Base-by-base conservation (phyloP, 1,140 invertebrate genomes). In the Cydia amplana region DNA sequence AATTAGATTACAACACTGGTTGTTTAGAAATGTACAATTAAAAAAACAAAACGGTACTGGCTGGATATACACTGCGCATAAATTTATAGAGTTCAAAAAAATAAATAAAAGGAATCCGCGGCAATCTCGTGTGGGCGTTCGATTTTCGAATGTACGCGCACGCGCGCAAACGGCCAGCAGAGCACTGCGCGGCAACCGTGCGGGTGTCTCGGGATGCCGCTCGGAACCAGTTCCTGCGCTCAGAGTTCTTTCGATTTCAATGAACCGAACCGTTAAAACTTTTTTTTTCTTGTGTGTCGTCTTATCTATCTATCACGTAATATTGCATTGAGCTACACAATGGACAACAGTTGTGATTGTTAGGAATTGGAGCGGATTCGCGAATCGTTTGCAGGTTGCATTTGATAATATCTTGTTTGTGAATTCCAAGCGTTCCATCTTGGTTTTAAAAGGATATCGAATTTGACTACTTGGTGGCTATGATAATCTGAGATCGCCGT, bases 231-330 rank as follows among this genome's bases (percentile, higher is more conserved):
- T 91, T 89, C 85, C 83, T 84, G 84, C 85, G 84, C 84, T 89
- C 82, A 77, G 77, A 75, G 80, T 82, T 79, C 86, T 91, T 90
- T 91, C 85, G 87, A 86, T 93, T 91, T 91, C 88, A 90, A 90
- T 93, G 88, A 93, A 93, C 91, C 90, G 90, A 93, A 93, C 91
- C 90, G 90, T 91, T 91, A 90, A 90, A 84, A 85, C 84, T 86
- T 82, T 89, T 88, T 84, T 86, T 82, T 85, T 82, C 74, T 77
- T 80, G 77, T 83, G 82, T 87, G 84, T 85, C 65, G 32, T 67
- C 86, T 87, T 87, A 90, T 90, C 87, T 83, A 78, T 23, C 40
- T 72, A 72, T 73, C 79, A 77, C 78, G 76, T 81, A 77, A 76
- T 77, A 73, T 78, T 78, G 77, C 81, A 86, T 83, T 70, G 28